Evolutionary conservation across 92 coral and sea anemone species (phyloP).

Genomic region (Bergia puertoricense): DNA sequence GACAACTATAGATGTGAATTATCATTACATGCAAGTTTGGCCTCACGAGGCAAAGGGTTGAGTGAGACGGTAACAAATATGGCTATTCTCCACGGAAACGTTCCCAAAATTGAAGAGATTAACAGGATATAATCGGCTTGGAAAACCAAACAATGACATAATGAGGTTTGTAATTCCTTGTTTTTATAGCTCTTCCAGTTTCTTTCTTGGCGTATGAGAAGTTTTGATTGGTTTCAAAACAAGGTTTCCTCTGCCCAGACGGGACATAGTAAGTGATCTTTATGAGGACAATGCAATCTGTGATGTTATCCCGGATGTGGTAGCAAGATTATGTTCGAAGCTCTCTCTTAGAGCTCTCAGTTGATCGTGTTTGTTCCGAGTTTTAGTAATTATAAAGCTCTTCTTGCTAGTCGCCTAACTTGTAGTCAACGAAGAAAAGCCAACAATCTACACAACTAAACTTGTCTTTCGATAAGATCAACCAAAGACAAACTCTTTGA

Average conservation of each 20-base stretch:
- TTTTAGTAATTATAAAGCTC: background rate
- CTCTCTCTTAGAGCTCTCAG: background rate
- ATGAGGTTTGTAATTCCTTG: constrained; percentile 1
- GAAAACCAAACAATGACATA: background rate
- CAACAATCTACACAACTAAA: background rate
- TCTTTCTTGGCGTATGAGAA: background rate
- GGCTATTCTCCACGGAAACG: constrained; percentile 8
- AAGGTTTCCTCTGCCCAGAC: constrained; percentile 7
- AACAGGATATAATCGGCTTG: background rate
- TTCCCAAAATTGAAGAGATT: background rate
- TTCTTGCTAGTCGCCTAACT: background rate
- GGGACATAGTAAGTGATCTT: background rate
- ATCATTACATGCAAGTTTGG: background rate
- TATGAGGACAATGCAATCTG: background rate
- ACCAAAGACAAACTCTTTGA: background rate
- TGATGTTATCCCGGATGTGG: constrained; percentile 17
- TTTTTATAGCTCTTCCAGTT: constrained; percentile 4
- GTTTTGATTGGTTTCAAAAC: constrained; percentile 12
- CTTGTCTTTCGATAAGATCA: constrained; percentile 6
- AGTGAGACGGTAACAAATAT: background rate
- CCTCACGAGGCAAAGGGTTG: background rate
- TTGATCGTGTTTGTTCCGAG: background rate
- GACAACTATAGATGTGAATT: background rate
- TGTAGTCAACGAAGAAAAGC: background rate
- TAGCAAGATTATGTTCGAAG: background rate